Percentiles rank a stretch among this genome's conserved stretches.
These are phyloP conservation scores for Taenaris catops DNA, from an alignment of 2,888 invertebrate species.

Conservation along the genomic window DNA sequence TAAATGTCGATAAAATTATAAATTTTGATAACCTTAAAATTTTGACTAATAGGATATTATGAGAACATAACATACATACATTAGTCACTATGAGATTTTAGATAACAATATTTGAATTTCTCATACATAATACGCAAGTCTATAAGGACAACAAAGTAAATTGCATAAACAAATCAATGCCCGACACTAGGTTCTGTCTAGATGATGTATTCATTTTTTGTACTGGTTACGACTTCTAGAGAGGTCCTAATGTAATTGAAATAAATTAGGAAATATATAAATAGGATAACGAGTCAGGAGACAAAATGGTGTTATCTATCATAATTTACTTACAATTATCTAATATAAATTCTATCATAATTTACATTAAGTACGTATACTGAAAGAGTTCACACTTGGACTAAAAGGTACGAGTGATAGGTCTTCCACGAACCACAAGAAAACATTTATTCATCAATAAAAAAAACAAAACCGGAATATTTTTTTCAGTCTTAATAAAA, in stretches of 20 bases:
- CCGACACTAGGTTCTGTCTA: constrained; percentile 49
- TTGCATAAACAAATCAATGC: too few relatives aligned
- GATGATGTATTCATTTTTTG: constrained; percentile 30
- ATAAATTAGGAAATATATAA: constrained; percentile 2
- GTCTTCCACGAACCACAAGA: constrained; percentile 45
- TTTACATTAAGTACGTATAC: constrained; percentile 80
- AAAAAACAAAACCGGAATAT: constrained; percentile 69
- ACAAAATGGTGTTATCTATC: constrained; percentile 61
- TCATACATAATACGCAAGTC: too few relatives aligned
- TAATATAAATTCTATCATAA: constrained; percentile 77
- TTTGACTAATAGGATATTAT: too few relatives aligned
- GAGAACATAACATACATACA: too few relatives aligned
- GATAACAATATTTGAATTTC: too few relatives aligned
- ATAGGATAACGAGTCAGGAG: constrained; percentile 46
- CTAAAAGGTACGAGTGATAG: constrained; percentile 67
- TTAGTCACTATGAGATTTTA: too few relatives aligned
- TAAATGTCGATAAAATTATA: too few relatives aligned
- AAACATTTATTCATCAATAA: constrained; percentile 44
- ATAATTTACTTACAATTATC: constrained; percentile 77
- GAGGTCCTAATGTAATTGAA: constrained; percentile 41
- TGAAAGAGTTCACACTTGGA: constrained; percentile 75
- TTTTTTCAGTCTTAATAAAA: constrained; percentile 76
- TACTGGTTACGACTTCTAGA: constrained; percentile 34
- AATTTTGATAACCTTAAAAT: too few relatives aligned
- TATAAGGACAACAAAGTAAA: too few relatives aligned